phyloP scores from a whole-genome alignment of 1,140 invertebrate species.

The Onthophagus taurus region DNA sequence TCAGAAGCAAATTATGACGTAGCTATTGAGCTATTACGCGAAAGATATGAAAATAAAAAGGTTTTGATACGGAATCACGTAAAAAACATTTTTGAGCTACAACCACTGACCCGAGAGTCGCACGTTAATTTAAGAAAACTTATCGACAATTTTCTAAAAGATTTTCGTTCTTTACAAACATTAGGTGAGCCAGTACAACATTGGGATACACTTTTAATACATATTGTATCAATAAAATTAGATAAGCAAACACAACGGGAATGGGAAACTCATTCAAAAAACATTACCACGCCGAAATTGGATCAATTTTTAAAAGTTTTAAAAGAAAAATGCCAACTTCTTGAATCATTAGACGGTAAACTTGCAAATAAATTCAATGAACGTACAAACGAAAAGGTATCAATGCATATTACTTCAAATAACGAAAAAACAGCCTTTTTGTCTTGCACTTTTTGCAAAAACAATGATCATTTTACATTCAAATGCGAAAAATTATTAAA shows the following conservation, averaged over 20 bases:
- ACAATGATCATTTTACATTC: too few species aligned
- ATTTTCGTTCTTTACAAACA: conserved; percentile 4
- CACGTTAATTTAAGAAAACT: not conserved
- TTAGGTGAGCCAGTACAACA: not conserved
- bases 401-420: too few species aligned
- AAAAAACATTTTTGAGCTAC: conserved; percentile 4
- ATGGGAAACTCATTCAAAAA: conserved; percentile 11
- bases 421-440: too few species aligned
- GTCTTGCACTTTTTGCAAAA: too few species aligned
- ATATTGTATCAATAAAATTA: conserved; percentile 2
- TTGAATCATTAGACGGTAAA: too few species aligned
- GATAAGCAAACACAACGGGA: conserved; percentile 9
- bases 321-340: not conserved
- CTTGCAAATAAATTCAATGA: not conserved
- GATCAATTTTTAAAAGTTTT: conserved; percentile 8
- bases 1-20: conserved; percentile 2
- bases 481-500: too few species aligned
- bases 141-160: not conserved
- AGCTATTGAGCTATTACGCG: conserved; percentile 5
- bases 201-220: conserved; percentile 8
- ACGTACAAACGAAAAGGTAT: too few species aligned
- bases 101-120: not conserved
- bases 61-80: conserved; percentile 4
- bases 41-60: conserved; percentile 4
- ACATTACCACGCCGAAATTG: not conserved